A percentile compares a stretch with the other conserved stretches of the same genome.
These are phyloP conservation scores for Cantharis flavilabris DNA, from an alignment of 2,888 invertebrate genomes.

Conservation along the genomic window DNA sequence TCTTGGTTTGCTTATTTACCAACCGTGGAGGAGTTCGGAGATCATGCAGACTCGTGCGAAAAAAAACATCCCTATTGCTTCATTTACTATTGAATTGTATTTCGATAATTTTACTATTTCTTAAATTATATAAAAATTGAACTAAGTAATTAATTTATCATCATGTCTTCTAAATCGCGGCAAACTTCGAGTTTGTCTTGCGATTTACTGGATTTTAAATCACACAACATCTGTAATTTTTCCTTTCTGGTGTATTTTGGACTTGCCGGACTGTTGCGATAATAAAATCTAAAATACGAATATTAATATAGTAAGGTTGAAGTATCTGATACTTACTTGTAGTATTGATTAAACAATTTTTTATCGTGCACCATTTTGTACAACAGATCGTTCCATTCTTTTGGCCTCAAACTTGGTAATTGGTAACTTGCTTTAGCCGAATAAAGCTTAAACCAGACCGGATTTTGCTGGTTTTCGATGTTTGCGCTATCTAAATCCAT, in stretches of 20 bases:
- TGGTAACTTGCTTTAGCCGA: constrained; percentile 81
- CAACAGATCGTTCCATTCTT: constrained; percentile 89
- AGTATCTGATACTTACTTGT: constrained; percentile 65
- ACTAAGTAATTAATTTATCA: constrained; percentile 8
- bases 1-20: constrained; percentile 68
- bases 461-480: constrained; percentile 72
- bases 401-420: constrained; percentile 80
- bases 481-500: constrained; percentile 93
- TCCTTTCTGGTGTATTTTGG: constrained; percentile 78
- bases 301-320: too few relatives aligned
- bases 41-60: constrained; percentile 68
- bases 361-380: constrained; percentile 84
- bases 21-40: constrained; percentile 61
- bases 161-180: constrained; percentile 72
- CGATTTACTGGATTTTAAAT: constrained; percentile 82
- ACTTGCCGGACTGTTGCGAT: constrained; percentile 83
- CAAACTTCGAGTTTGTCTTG: constrained; percentile 82
- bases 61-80: constrained; percentile 57
- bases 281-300: constrained; percentile 71
- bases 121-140: neutral
- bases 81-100: constrained; percentile 30
- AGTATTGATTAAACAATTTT: constrained; percentile 82
- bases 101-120: neutral
- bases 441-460: constrained; percentile 87
- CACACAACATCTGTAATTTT: constrained; percentile 81